Evolutionary conservation across 35 echinoderm and acorn worm species (phyloP).

Genomic region (Diadema setosum): DNA sequence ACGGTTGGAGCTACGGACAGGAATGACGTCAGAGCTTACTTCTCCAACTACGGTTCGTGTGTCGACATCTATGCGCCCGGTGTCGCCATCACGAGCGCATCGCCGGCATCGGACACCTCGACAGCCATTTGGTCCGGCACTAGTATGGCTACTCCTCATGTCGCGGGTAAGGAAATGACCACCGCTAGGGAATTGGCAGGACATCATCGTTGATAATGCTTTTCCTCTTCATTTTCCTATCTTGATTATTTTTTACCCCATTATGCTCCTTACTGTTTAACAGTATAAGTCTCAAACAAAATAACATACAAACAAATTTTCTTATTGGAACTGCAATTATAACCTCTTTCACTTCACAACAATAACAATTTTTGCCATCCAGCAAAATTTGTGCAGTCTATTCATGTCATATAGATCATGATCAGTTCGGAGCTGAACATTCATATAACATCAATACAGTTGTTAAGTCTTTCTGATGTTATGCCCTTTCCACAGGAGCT

Average conservation of each 20-base stretch:
- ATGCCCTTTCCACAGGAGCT: neutral
- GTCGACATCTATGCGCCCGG: constrained; percentile 59
- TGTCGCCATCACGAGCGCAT: constrained; percentile 9
- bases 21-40: constrained; percentile 12
- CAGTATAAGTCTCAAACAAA: neutral
- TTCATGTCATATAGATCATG: neutral
- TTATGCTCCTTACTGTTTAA: neutral
- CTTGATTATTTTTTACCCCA: neutral
- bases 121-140: constrained; percentile 13
- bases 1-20: constrained; percentile 37
- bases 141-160: constrained; percentile 52
- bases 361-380: too few species aligned
- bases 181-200: neutral
- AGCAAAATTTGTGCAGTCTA: too few species aligned
- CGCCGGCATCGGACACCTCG: neutral
- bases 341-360: neutral
- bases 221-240: neutral
- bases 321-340: neutral
- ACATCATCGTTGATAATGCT: neutral
- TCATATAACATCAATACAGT: too few species aligned
- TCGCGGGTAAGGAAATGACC: constrained; percentile 20
- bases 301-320: neutral
- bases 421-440: neutral
- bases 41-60: constrained; percentile 43
- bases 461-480: too few species aligned